These are phyloP conservation scores for Camarhynchus parvulus DNA, from an alignment of 2,113 vertebrate species.

Conservation along the genomic window DNA sequence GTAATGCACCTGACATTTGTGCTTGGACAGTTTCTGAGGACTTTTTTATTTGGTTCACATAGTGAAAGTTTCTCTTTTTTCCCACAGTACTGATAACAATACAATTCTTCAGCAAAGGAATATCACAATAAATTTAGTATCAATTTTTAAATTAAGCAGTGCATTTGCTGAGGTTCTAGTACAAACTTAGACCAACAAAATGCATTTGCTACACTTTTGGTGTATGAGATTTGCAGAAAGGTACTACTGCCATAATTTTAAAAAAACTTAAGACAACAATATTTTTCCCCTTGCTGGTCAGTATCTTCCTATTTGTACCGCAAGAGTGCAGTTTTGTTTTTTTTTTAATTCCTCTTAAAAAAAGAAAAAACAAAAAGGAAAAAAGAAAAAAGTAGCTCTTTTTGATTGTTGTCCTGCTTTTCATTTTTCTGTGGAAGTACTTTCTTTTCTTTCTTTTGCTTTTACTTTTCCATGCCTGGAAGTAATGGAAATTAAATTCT, in stretches of 20 bases:
- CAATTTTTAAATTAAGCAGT: background rate
- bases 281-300: background rate
- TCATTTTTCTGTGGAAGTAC: background rate
- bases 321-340: rapidly evolving
- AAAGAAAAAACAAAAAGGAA: no score
- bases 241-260: background rate
- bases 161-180: background rate
- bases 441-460: background rate
- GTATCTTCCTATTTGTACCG: background rate
- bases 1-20: background rate
- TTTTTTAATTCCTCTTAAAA: background rate
- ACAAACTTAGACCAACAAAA: background rate
- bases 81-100: background rate
- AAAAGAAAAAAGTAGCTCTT: background rate
- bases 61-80: background rate
- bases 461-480: background rate
- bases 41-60: background rate
- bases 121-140: background rate
- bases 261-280: background rate
- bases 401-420: background rate
- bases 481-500: background rate
- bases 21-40: background rate
- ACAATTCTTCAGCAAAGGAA: background rate
- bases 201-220: background rate
- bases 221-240: background rate